Evolutionary conservation across 2,797 vertebrate genomes (phyloP).

Genomic region (Crax fasciolata): DNA sequence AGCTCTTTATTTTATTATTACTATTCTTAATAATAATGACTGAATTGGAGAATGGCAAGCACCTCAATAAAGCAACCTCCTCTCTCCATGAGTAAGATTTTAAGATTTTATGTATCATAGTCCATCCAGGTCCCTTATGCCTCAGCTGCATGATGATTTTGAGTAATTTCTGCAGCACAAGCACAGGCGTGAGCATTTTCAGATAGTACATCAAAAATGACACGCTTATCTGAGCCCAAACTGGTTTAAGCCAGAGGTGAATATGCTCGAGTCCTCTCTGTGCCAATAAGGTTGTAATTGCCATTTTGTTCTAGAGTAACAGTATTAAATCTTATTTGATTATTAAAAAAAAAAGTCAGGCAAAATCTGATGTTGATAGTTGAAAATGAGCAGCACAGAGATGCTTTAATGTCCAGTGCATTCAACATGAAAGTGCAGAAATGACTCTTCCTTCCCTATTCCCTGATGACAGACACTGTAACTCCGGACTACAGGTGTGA

Average conservation of each 20-base stretch:
- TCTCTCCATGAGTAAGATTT: background rate
- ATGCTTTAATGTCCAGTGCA: background rate
- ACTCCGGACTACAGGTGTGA: background rate
- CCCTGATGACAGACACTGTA: background rate
- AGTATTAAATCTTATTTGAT: background rate
- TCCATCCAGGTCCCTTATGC: background rate
- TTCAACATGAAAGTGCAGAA: background rate
- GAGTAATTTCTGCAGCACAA: background rate
- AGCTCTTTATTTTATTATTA: background rate
- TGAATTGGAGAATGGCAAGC: background rate
- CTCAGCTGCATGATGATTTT: background rate
- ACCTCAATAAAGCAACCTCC: background rate
- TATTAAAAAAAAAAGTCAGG: background rate
- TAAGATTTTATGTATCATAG: background rate
- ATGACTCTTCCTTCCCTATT: background rate
- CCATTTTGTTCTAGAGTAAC: background rate
- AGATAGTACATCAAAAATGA: background rate
- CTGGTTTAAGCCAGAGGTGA: background rate
- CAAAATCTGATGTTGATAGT: background rate
- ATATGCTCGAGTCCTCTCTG: background rate
- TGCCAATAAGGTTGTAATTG: background rate
- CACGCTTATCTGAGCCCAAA: background rate
- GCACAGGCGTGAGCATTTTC: background rate
- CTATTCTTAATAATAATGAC: background rate
- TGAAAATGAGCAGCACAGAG: background rate